A percentile compares a stretch with the other conserved stretches of the same genome.
These are phyloP conservation scores for Ectemnius lituratus DNA, from an alignment of 2,888 invertebrate genomes.

Conservation along the genomic window DNA sequence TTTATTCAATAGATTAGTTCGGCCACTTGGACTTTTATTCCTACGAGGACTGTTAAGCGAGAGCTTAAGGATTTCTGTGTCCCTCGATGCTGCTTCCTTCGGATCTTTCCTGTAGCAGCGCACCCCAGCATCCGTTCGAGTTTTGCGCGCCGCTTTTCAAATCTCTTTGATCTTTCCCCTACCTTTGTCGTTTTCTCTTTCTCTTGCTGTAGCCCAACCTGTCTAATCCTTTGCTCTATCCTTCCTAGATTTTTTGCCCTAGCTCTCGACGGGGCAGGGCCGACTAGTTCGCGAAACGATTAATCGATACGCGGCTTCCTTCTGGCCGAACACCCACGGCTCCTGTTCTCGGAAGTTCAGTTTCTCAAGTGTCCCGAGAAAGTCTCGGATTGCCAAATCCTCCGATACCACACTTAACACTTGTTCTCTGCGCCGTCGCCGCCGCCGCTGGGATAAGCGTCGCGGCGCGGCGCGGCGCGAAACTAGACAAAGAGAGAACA, in stretches of 20 bases:
- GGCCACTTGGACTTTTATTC: too few species aligned
- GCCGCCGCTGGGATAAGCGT: too few species aligned
- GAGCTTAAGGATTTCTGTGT: background rate
- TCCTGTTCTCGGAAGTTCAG: background rate
- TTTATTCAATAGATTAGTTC: too few species aligned
- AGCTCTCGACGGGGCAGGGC: background rate
- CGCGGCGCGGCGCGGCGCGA: too few species aligned
- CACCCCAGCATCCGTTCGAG: background rate
- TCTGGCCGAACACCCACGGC: background rate
- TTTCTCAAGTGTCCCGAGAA: background rate
- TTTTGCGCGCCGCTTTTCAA: conserved; percentile 3
- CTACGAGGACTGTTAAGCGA: background rate
- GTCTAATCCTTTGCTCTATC: background rate
- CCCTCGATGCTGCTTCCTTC: background rate
- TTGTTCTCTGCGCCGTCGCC: too few species aligned
- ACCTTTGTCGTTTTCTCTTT: background rate
- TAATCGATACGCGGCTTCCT: conserved; percentile 7
- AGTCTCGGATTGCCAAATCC: background rate
- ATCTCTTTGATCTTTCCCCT: conserved; percentile 5
- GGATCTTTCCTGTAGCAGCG: conserved; percentile 1
- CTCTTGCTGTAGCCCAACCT: background rate
- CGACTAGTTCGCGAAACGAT: conserved; percentile 2
- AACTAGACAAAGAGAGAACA: too few species aligned
- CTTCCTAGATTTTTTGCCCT: background rate
- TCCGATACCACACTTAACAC: too few species aligned